Percentiles rank a stretch among this genome's conserved stretches.
These are phyloP conservation scores for Lagopus muta DNA, from an alignment of 2,113 vertebrate species.

Conservation along the genomic window DNA sequence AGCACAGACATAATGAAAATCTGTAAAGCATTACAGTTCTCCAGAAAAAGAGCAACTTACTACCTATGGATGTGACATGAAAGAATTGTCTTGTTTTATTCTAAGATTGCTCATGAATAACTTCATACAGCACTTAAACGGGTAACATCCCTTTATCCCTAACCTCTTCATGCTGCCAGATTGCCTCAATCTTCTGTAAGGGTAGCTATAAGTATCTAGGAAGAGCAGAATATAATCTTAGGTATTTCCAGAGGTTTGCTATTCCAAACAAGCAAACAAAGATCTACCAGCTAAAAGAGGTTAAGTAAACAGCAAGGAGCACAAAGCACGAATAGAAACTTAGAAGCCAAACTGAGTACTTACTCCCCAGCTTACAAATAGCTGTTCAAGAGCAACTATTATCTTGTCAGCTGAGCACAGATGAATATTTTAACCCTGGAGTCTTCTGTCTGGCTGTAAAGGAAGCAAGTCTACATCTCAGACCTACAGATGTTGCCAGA, in stretches of 20 bases:
- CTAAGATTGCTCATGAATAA: background rate
- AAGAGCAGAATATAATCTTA: background rate
- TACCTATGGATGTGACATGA: background rate
- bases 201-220: background rate
- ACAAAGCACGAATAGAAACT: background rate
- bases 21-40: background rate
- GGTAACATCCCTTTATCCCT: background rate
- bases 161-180: background rate
- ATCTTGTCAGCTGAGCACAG: background rate
- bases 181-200: background rate
- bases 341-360: background rate
- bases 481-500: rapidly evolving
- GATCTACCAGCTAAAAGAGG: background rate
- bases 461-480: background rate
- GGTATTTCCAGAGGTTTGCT: background rate
- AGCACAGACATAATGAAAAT: background rate
- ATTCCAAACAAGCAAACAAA: background rate
- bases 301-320: background rate
- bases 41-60: background rate
- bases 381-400: background rate
- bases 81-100: background rate
- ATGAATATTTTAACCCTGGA: background rate
- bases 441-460: background rate
- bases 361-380: background rate
- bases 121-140: background rate